These are phyloP conservation scores for Hymenochirus boettgeri DNA, from an alignment of 2,113 vertebrate genomes.

Conservation along the genomic window DNA sequence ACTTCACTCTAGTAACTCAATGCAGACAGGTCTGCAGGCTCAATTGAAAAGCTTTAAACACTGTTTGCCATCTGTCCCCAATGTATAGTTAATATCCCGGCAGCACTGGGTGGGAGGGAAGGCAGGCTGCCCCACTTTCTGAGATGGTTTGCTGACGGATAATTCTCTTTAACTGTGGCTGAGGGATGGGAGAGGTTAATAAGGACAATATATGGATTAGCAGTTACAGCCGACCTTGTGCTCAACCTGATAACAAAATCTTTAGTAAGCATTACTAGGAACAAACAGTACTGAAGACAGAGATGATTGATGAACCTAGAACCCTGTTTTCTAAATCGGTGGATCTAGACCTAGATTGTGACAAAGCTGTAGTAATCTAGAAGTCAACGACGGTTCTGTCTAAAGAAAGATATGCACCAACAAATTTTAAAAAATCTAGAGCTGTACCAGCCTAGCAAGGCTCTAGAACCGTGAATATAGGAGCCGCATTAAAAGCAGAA, in stretches of 20 bases:
- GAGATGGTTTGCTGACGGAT: not conserved
- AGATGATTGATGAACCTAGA: no score
- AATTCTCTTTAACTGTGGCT: not conserved
- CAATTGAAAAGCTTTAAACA: not conserved
- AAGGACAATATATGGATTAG: not conserved
- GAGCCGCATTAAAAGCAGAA: no score
- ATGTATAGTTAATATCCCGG: not conserved
- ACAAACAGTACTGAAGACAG: no score
- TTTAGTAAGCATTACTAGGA: not conserved
- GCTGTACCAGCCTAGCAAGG: no score
- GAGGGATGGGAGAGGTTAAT: not conserved
- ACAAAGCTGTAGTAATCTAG: no score
- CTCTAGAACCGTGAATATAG: no score
- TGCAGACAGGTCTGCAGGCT: not conserved
- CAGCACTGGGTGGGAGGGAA: not conserved
- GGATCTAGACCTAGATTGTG: no score
- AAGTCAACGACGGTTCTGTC: no score
- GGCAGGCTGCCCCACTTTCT: not conserved
- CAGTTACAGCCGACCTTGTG: not conserved
- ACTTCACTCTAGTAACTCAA: not conserved
- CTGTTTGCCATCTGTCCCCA: slow-evolving; percentile 5
- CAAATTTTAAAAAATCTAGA: no score
- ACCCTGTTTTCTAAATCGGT: no score
- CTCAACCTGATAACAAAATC: not conserved
- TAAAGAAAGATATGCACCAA: no score